Percentiles rank a stretch among this genome's conserved stretches.
Evolutionary conservation across 2,113 vertebrate genomes (phyloP).

Genomic region (Sialia sialis): DNA sequence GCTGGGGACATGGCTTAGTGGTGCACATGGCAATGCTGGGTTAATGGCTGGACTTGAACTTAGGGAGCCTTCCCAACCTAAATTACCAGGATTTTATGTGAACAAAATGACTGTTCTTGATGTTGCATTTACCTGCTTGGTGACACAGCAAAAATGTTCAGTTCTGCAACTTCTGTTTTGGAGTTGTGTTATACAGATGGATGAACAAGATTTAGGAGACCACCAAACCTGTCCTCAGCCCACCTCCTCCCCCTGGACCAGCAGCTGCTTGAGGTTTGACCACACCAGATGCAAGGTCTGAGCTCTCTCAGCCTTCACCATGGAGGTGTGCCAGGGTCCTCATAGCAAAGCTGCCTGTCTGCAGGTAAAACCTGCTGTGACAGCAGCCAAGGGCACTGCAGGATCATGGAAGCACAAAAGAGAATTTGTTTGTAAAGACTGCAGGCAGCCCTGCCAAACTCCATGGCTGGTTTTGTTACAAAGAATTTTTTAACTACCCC

Average conservation of each 20-base stretch:
- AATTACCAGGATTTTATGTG: not conserved
- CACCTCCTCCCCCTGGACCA: not conserved
- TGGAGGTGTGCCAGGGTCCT: too few relatives aligned
- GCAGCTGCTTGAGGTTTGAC: not conserved
- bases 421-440: not conserved
- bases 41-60: too few relatives aligned
- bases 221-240: not conserved
- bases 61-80: not conserved
- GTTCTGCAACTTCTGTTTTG: not conserved
- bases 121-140: accelerated
- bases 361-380: not conserved
- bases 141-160: not conserved
- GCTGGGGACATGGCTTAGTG: not conserved
- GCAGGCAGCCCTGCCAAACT: not conserved
- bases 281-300: not conserved
- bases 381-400: not conserved
- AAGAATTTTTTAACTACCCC: not conserved
- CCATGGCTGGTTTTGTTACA: not conserved
- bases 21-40: not conserved
- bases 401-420: not conserved
- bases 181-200: not conserved
- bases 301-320: not conserved
- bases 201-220: not conserved
- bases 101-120: not conserved
- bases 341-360: not conserved